Evolutionary conservation across 2,797 vertebrate species (phyloP).

Genomic region (Hippocampus kuda): DNA sequence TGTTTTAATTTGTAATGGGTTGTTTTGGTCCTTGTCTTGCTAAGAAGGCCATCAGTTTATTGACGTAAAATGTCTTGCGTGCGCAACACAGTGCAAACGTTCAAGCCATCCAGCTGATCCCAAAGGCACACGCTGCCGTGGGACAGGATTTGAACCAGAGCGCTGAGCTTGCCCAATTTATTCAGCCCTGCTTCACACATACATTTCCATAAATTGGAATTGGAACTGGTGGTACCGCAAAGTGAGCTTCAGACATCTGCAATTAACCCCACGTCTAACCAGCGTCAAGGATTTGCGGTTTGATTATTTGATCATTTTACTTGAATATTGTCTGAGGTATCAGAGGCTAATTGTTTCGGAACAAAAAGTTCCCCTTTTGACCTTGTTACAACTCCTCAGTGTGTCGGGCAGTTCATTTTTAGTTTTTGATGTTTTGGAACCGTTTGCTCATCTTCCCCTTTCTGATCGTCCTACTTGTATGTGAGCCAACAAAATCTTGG

Average conservation of each 20-base stretch:
- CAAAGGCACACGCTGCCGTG: constrained; percentile 29
- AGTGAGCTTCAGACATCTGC: constrained; percentile 46
- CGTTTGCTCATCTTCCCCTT: neutral
- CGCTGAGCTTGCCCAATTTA: constrained; percentile 40
- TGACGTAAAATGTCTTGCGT: constrained; percentile 4
- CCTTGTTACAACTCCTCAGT: neutral
- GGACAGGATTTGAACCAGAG: constrained; percentile 48
- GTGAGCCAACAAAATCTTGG: neutral
- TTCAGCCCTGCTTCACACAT: constrained; percentile 45
- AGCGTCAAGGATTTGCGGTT: constrained; percentile 42
- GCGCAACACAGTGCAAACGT: constrained; percentile 28
- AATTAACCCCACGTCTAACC: constrained; percentile 45
- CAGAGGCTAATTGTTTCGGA: constrained; percentile 7
- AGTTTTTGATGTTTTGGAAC: neutral
- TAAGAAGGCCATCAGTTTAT: neutral
- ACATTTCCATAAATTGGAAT: constrained; percentile 59
- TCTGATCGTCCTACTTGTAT: neutral
- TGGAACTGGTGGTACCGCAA: constrained; percentile 22
- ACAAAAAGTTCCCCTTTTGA: too few species aligned
- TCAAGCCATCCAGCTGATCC: constrained; percentile 38
- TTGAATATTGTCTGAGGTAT: constrained; percentile 34
- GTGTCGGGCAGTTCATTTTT: neutral
- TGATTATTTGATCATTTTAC: constrained; percentile 51
- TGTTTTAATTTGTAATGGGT: neutral
- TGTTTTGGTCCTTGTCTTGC: neutral